Conservation (phyloP, 2,888 invertebrate species). For the Pardosa pseudoannulata region DNA sequence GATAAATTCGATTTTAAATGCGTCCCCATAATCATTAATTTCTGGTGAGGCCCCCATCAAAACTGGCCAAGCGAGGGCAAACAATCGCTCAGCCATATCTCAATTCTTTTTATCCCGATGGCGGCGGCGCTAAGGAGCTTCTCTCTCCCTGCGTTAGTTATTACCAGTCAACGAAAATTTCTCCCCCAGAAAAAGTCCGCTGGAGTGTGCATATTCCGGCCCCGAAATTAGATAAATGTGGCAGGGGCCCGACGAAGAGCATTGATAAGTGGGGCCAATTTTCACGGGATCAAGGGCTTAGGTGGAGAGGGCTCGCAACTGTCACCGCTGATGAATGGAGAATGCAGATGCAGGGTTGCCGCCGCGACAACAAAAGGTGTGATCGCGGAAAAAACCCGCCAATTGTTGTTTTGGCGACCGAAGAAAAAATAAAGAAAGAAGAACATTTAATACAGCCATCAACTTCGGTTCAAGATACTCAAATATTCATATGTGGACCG, state of each 20-base stretch:
- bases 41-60: constrained; percentile 17
- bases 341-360: constrained; percentile 53
- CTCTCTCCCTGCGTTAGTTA: no score
- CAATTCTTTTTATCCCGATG: constrained; percentile 43
- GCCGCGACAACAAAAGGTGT: neutral
- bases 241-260: constrained; percentile 41
- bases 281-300: constrained; percentile 68
- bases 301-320: constrained; percentile 46
- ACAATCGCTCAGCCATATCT: constrained; percentile 51
- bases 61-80: neutral
- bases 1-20: neutral
- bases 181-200: constrained; percentile 32
- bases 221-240: constrained; percentile 67
- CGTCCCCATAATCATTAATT: neutral
- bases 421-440: no score
- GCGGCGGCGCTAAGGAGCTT: constrained; percentile 56
- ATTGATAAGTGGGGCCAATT: constrained; percentile 69
- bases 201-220: constrained; percentile 48
- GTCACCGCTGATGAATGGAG: constrained; percentile 65
- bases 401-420: neutral
- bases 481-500: no score
- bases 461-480: no score
- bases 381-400: neutral
- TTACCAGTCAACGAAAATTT: neutral
- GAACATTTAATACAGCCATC: no score